These are phyloP conservation scores for Platalea minor DNA, from an alignment of 2,797 vertebrate genomes.

Conservation along the genomic window DNA sequence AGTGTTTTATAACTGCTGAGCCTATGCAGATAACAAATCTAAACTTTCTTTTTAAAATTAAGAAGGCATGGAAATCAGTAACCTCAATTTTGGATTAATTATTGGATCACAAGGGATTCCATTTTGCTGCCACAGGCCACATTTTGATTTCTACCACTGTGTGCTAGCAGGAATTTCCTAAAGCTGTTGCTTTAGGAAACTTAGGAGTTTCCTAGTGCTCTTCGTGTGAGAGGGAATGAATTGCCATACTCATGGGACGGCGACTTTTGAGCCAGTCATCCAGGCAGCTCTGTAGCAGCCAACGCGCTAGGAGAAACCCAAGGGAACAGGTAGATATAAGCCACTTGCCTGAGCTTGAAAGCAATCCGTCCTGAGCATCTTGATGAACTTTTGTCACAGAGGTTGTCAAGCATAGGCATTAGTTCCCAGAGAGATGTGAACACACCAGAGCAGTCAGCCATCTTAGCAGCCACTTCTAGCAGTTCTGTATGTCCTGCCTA, in stretches of 20 bases:
- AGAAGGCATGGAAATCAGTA: not conserved
- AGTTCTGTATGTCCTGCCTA: not conserved
- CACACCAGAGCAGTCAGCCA: accelerated
- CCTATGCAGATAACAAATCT: not conserved
- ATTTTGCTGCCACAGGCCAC: not conserved
- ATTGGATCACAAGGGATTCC: not conserved
- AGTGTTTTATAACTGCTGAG: not conserved
- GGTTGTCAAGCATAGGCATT: not conserved
- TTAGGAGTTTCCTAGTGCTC: not conserved
- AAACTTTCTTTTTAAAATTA: not conserved
- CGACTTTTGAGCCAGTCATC: not conserved
- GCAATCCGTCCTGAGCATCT: not conserved
- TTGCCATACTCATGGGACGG: not conserved
- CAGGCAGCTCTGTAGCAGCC: not conserved
- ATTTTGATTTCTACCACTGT: not conserved
- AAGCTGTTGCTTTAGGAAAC: not conserved
- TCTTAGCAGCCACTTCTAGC: not conserved
- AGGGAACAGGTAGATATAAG: not conserved
- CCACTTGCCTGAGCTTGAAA: not conserved
- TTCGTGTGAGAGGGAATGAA: not conserved
- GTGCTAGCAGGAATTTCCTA: not conserved
- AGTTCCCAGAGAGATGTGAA: not conserved
- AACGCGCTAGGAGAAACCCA: not conserved
- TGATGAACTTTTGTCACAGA: not conserved
- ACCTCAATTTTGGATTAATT: not conserved